Evolutionary conservation across 2,113 vertebrate species (phyloP).

Genomic region (Leucoraja erinaceus): DNA sequence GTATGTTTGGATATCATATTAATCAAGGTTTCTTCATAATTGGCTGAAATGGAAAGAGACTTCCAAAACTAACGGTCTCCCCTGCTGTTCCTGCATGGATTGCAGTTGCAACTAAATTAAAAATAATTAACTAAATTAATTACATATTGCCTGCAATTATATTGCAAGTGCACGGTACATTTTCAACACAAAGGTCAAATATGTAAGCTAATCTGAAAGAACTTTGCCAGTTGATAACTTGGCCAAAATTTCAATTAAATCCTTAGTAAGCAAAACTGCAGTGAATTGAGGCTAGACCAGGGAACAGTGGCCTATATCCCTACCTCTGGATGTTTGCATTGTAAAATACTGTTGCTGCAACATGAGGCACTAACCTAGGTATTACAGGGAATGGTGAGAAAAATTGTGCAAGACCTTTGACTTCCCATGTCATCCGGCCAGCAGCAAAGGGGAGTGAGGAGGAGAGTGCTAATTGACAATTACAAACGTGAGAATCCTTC

Average conservation of each 20-base stretch:
- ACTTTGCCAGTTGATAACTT: not conserved
- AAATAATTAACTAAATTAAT: slow-evolving; percentile 28
- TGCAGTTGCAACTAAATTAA: not conserved
- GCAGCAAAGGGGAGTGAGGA: not conserved
- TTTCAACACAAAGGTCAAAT: not conserved
- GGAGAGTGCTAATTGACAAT: not conserved
- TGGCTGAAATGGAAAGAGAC: not conserved
- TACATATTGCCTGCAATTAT: not conserved
- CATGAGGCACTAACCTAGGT: too few relatives aligned
- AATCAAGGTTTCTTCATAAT: not conserved
- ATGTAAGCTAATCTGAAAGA: not conserved
- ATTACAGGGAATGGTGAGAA: not conserved
- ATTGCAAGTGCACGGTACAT: not conserved
- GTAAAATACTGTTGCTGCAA: not conserved
- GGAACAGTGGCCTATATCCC: not conserved
- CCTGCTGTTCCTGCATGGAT: not conserved
- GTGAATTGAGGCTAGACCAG: not conserved
- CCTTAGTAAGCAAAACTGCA: not conserved
- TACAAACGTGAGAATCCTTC: not conserved
- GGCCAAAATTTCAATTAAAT: not conserved
- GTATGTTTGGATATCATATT: not conserved
- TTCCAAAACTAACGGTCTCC: not conserved
- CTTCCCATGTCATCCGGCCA: not conserved
- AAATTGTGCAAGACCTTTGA: not conserved
- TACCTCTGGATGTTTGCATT: not conserved